A percentile compares a stretch with the other conserved stretches of the same genome.
Conservation (phyloP, 2,888 invertebrate genomes). For the Eupithecia tripunctaria region DNA sequence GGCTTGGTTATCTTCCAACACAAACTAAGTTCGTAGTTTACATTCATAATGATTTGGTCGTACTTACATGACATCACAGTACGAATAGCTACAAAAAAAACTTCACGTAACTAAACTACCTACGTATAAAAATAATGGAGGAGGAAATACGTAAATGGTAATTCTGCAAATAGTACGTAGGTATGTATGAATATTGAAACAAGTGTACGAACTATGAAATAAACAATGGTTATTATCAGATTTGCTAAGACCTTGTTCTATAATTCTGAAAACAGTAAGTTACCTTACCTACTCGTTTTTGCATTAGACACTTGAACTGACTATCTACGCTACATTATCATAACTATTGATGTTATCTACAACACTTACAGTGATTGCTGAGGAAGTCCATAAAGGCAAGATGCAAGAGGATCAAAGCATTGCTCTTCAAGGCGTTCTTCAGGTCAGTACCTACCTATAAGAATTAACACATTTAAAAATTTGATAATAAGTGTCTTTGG, state of each 20-base stretch:
- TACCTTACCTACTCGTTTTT: conserved; percentile 4
- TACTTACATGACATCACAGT: not conserved
- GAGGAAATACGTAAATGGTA: not conserved
- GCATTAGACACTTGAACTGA: conserved; percentile 5
- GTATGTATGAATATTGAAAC: not conserved
- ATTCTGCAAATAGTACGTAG: not conserved
- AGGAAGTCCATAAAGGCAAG: conserved; percentile 22
- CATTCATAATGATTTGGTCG: too few species aligned
- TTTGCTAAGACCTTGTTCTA: not conserved
- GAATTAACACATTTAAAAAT: not conserved
- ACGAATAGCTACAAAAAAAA: not conserved
- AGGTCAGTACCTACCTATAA: conserved; percentile 26
- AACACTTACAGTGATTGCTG: conserved; percentile 24
- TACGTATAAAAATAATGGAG: not conserved
- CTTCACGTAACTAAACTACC: not conserved
- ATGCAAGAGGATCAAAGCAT: conserved; percentile 5
- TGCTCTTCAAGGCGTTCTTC: conserved; percentile 16
- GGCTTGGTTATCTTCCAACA: too few species aligned
- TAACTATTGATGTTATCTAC: conserved; percentile 28
- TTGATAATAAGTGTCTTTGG: not conserved
- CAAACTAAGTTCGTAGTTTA: too few species aligned
- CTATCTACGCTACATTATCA: not conserved
- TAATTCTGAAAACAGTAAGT: conserved; percentile 1
- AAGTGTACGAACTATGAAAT: not conserved
- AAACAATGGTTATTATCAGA: not conserved